Evolutionary conservation across 1,140 invertebrate genomes (phyloP), one percentile per base, ranked within the genome.

Genomic region (Brachionus angularis): DNA sequence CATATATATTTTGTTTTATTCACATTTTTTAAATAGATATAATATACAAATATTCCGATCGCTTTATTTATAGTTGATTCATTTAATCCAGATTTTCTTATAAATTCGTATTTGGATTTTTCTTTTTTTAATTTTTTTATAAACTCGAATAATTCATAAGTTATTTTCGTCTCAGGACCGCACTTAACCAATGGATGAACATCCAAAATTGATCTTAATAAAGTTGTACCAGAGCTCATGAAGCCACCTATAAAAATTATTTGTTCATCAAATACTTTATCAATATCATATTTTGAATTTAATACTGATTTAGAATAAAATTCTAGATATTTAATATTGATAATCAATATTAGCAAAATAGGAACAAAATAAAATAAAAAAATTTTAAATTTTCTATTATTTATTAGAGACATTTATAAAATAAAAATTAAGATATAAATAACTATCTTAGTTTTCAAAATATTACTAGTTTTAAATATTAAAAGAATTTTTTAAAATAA

Each of bases 151-250:
- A 39, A 23, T 8, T 92, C 85, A 27, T 95, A 94, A 78, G 98
- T 94, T 47, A 98, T 91, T 72, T 94, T 85, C 5, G 94, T 97
- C 82, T 98, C 95, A 82, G 96, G 93, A 5, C 94, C 95, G 83
- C 96, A 98, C 81, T 93, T 88, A 75, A 97, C 89, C 78, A 93
- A 88, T n/a, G 91, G 91, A 86, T 98, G 96, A 46, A 95, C 94
- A 83, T 98, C 96, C 61, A 98, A 83, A 90, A 98, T 95, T 72
- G 93, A 94, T 78, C 96, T 85, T 87, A 96, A 93, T 55, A 98
- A 85, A 34, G 95, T 98, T 1, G 94, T 98, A 18, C 94, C 94
- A 50, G 91, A 95, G 73, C 94, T 86, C 29, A 93, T 94, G 76
- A 96, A 91, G 52, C 94, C 94, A 27, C 94, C 94, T 78, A 98